Evolutionary conservation across 2,113 vertebrate species (phyloP), one percentile per base, ranked within the genome.

Genomic region (Hippocampus comes): DNA sequence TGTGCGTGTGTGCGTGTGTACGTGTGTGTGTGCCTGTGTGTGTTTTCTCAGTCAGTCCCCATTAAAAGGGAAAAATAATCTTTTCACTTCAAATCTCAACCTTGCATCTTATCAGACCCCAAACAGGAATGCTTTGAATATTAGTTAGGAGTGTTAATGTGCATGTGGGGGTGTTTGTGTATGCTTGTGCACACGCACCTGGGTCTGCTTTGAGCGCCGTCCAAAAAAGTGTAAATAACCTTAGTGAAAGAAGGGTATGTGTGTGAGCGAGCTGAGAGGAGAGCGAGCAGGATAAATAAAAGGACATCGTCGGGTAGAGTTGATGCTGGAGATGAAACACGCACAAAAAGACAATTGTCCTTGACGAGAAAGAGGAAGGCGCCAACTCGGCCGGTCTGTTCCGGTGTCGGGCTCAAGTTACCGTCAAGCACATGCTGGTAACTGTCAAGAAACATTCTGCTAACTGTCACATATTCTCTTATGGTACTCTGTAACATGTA

Each of bases 281-380:
- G 23, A 49, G 72, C 67, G 41, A 38, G 30, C 17, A 5, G 68
- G 41, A 71, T 76, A 64, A 77, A 76, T 49, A 68, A 48, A 80
- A 30, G 8, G 34, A 17, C 10, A 21, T 48, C 30, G 11, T 9
- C 2, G 34, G 66, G n/a, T 43, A 42, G 55, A 15, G 67, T 74
- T 71, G 71, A 57, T 74, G 56, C 42, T 67, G 27, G 38, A 74
- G 43, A 56, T 61, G 27, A 38, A 11, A 25, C 21, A 3, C 68
- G 41, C 56, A 51, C 64, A 57, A 63, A 71, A 56, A 71, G 42
- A 38, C 46, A n/a, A 25, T 27, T 61, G 70, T 76, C 74, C 78
- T 73, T 56, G 55, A 46, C 69, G 38, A 60, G 57, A 17, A 60
- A 18, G 70, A 56, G 30, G 51, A 21, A n/a, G 60, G 56, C 20